Evolutionary conservation across 2,113 vertebrate species (phyloP), one percentile per base, ranked within the genome.

Genomic region (Ploceus nigricollis): DNA sequence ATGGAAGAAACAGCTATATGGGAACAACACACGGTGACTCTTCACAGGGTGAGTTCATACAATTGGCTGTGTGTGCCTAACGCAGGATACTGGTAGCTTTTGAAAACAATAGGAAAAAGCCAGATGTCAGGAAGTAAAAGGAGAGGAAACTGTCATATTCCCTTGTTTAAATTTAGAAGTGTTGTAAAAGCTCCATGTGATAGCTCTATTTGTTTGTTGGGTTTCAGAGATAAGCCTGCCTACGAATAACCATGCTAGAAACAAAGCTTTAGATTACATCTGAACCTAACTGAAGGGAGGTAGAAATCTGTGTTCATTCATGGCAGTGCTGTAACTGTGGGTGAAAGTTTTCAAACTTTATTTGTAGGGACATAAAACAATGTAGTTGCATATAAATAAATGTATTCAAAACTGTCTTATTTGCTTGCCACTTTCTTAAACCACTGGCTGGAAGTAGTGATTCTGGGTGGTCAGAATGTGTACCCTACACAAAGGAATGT

Each of bases 1-100:
- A 99, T 99, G 99, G 99, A 99, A 98, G 99, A 99, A 98, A 99
- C 99, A 17, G 99, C 99, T 94, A 99, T 99, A 98, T 99, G 99
- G 99, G 99, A 99, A 98, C 99, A 99, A 97, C 99, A 99, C 98
- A 99, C 99, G 82, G 99, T 99, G 97, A 99, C 99, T 90, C 99
- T 99, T 98, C 99, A 99, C 98, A 99, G 99, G 99, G 99, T 99
- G 94, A 98, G 99, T 98, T 91, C 45, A 63, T 97, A 79, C 82
- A 87, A 57, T 97, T 68, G 95, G 66, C 95, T 80, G 51, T 82
- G 93, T 91, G 70, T 82, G 91, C 87, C 90, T 97, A 97, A 97
- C 14, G 97, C 98, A 99, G 99, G 98, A 98, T 98, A 97, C 98
- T 96, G 97, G 90, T 75, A 73, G 91, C 76, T 96, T 96, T 94